Percentiles rank a stretch among this genome's conserved stretches.
Conservation (phyloP, 2,797 vertebrate genomes). For the Eulemur rubriventer region DNA sequence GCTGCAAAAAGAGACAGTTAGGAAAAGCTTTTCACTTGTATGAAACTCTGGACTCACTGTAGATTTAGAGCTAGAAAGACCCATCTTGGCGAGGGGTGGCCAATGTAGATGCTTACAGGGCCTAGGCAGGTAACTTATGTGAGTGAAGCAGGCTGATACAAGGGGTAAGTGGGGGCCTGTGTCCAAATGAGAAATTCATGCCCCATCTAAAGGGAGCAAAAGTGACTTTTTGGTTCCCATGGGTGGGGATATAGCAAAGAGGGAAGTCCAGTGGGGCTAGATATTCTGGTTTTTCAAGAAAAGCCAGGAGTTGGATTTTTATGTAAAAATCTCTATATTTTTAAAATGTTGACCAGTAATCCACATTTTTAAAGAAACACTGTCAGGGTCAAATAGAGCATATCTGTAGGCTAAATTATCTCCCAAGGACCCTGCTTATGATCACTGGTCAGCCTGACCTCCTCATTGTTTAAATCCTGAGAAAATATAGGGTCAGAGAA, state of each 20-base stretch:
- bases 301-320: constrained; percentile 25
- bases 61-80: constrained; percentile 9
- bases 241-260: background rate
- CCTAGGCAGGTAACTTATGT: background rate
- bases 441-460: background rate
- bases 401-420: background rate
- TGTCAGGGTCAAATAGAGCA: background rate
- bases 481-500: background rate
- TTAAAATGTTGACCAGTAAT: constrained; percentile 4
- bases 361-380: background rate
- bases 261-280: background rate
- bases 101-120: background rate
- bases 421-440: background rate
- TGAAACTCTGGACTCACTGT: background rate
- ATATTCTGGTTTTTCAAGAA: constrained; percentile 15
- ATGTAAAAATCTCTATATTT: background rate
- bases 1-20: background rate
- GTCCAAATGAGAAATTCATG: background rate
- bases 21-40: background rate
- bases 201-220: background rate
- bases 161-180: background rate
- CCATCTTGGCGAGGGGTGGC: background rate
- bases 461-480: background rate
- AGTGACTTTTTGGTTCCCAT: background rate
- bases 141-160: background rate